Percentiles rank a stretch among this genome's conserved stretches.
Conservation (phyloP, 2,888 invertebrate genomes). For the Celastrina argiolus region DNA sequence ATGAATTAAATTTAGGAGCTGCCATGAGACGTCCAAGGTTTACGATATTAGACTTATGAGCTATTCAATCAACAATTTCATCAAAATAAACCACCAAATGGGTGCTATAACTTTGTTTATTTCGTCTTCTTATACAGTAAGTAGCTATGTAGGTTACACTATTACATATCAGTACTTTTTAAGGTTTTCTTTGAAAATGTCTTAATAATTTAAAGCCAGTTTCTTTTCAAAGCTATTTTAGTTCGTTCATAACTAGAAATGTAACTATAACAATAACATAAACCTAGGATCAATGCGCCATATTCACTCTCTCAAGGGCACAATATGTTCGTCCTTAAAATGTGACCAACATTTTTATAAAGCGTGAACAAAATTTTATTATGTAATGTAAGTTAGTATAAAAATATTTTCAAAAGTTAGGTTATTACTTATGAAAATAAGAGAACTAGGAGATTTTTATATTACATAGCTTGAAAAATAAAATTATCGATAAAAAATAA, state of each 20-base stretch:
- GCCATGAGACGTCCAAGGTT: neutral
- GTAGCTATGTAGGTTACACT: neutral
- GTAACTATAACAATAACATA: neutral
- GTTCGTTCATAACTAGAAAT: neutral
- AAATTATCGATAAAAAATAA: too few species aligned
- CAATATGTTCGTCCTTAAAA: constrained; percentile 19
- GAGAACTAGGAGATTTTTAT: too few species aligned
- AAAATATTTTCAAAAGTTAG: too few species aligned
- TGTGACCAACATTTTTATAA: neutral
- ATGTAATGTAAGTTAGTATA: too few species aligned
- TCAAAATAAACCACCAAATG: neutral
- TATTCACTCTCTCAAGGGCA: constrained; percentile 13
- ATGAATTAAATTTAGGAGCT: neutral
- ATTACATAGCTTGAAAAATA: too few species aligned
- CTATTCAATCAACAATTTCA: neutral
- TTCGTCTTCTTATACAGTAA: neutral
- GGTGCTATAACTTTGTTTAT: neutral
- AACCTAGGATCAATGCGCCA: constrained; percentile 12
- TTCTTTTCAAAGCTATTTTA: neutral
- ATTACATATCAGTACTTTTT: neutral
- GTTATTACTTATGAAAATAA: too few species aligned
- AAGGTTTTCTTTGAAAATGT: neutral
- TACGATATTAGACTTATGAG: neutral
- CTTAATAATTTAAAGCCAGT: neutral
- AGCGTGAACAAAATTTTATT: too few species aligned